Conservation (phyloP, 2,797 vertebrate species). For the Muscicapa comitata region DNA sequence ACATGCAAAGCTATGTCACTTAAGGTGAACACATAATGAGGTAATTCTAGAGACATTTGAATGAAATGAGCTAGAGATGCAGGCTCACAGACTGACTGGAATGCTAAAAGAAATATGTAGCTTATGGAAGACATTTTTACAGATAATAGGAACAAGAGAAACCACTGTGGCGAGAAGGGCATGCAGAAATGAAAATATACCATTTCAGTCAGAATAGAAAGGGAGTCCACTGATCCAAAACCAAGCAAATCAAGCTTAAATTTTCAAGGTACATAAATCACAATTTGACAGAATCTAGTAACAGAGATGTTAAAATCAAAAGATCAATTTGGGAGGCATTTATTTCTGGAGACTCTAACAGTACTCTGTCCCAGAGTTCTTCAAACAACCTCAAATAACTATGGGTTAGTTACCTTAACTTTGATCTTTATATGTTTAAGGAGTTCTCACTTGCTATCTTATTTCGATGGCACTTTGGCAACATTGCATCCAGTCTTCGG, state of each 20-base stretch:
- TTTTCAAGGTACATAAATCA: not conserved
- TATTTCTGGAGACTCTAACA: not conserved
- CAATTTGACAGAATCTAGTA: not conserved
- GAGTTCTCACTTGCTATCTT: not conserved
- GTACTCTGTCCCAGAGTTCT: not conserved
- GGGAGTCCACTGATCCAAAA: not conserved
- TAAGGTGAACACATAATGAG: not conserved
- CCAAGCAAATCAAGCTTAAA: not conserved
- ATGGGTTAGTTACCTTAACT: not conserved
- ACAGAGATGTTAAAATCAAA: not conserved
- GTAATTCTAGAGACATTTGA: not conserved
- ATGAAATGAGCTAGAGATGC: not conserved
- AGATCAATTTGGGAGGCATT: not conserved
- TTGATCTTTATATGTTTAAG: not conserved
- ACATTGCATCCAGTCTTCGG: not conserved
- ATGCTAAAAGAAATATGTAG: not conserved
- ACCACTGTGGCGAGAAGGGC: fast-evolving
- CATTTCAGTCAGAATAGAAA: not conserved
- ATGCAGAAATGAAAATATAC: not conserved
- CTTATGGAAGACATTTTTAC: not conserved
- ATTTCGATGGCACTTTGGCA: not conserved
- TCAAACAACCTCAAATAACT: not conserved
- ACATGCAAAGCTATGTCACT: not conserved
- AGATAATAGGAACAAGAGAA: not conserved
- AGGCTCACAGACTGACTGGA: not conserved